Evolutionary conservation across 2,797 vertebrate species (phyloP), one percentile per base, ranked within the genome.

Genomic region (Dicrostonyx torquatus): DNA sequence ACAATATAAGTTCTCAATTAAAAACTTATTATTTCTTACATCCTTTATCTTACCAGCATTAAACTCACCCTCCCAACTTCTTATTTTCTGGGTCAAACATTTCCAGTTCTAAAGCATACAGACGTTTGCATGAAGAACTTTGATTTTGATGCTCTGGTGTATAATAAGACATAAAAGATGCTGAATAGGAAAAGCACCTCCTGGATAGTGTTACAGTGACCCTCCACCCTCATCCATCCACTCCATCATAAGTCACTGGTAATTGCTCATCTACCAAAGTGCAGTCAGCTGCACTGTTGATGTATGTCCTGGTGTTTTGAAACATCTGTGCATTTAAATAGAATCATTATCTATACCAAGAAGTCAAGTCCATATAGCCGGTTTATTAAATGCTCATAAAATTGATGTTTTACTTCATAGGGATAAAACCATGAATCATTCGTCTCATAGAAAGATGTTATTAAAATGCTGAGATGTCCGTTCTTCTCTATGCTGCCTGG

Each of bases 361-460:
- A 77, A 94, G 53, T 76, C 40, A 94, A 94, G 5, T 26, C 1
- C 4, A 6, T 84, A 50, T 12, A 91, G 40, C 58, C 31, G 93
- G 17, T 96, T 97, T 6, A 1, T 93, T 97, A 95, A 95, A 94
- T 97, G 94, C 87, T 96, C 95, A 84, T 96, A 95, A 95, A 95
- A 87, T 92, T 89, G 0, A 0, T 94, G 40, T 90, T 87, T 80
- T 92, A 78, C 37, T 87, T 91, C 80, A 92, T 77, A 97, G 93
- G 26, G 93, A 90, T 97, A 43, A 31, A 66, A 72, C 97, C 72
- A 85, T 62, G 82, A 96, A 96, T 98, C 97, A 95, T 26, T 97
- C 82, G 79, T 68, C 88, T 73, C 88, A n/a, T 18, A 31, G 88
- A 95, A 53, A 84, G 26, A 29, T 72, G 24, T 64, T 90, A 89